Base-by-base conservation (phyloP, 2,888 invertebrate species). In the Epiperipatus broadwayi region DNA sequence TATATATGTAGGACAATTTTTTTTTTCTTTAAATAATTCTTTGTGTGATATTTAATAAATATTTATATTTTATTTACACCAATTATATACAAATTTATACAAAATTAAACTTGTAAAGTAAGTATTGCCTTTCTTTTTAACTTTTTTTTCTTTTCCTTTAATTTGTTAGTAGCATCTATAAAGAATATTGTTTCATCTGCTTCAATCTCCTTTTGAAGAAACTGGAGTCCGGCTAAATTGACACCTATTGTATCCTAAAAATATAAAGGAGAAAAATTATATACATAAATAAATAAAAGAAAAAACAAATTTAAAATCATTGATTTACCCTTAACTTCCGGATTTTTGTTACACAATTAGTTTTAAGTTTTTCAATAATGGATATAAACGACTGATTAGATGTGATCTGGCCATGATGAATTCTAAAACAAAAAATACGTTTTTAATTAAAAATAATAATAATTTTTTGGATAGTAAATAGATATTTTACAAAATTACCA, bases 191-290 rank as follows among this genome's bases (percentile, higher is more conserved):
- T 70, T 37, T 75, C 72, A 47, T 78, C 73, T 46, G 73, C 72
- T 58, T 84, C 84, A 8, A 78, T 65, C 45, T 75, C 72, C 38
- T 73, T 68, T 51, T 78, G 76, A 36, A 83, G 53, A 59, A 77
- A 73, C 42, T 72, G 69, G 52, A 91, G 64, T 0, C 78, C 81
- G 55, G 81, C 77, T 45, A 78, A 60, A 61, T 93, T 93, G 56
- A 72, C 77, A 3, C 87, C 89, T 33, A 83, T 69, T 51, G 72
- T 67, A 56, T 87, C 80, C 72, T 87, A 62, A 12, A 68, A 28
- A 14, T 43, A 39, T 28, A 31, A n/a, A n/a, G n/a, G n/a, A n/a
- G n/a, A n/a, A n/a, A n/a, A n/a, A n/a, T n/a, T n/a, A n/a, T n/a
- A n/a, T n/a, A n/a, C n/a, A n/a, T n/a, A 37, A 10, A 47, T 53